Evolutionary conservation across 1,140 invertebrate species (phyloP), one percentile per base, ranked within the genome.

Genomic region (Drosophila varians): DNA sequence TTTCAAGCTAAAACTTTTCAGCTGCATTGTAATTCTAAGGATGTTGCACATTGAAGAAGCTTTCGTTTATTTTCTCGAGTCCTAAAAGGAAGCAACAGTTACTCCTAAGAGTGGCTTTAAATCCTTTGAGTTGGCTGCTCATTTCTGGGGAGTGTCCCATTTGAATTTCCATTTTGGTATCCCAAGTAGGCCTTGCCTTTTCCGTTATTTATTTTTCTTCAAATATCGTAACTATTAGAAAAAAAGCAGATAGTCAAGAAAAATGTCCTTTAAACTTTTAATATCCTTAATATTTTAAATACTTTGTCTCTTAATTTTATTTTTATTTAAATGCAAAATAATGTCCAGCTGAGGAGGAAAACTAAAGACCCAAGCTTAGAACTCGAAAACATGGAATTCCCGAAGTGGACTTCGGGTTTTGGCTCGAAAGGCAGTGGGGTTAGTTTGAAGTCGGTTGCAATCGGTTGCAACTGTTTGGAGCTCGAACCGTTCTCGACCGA

Each of bases 301-400:
- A 21, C n/a, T n/a, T n/a, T n/a, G n/a, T n/a, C n/a, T n/a, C n/a
- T n/a, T n/a, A n/a, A n/a, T n/a, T n/a, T n/a, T 25, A 26, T 1
- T n/a, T n/a, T 34, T 34, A 3, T 12, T 36, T 14, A 14, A 14
- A 36, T 1, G 0, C n/a, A 36, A 14, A 36, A 7, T 28, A 0
- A 28, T 9, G 3, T 28, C 26, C 26, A 7, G 26, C 7, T 8
- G 1, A 3, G 2, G 14, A 38, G 8, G 11, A 60, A 21, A n/a
- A 45, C 1, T 26, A n/a, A 71, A 61, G 48, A 46, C 38, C 55
- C 18, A 11, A 19, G 21, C 3, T 40, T 16, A 9, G 23, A 7
- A 26, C 26, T 28, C 3, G 6, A 53, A 82, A 78, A 84, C 80
- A 84, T 84, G 66, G 79, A 75, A 86, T 75, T 1, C 25, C 42